Conservation (phyloP, 2,888 invertebrate species). For the Drosophila meridiana region DNA sequence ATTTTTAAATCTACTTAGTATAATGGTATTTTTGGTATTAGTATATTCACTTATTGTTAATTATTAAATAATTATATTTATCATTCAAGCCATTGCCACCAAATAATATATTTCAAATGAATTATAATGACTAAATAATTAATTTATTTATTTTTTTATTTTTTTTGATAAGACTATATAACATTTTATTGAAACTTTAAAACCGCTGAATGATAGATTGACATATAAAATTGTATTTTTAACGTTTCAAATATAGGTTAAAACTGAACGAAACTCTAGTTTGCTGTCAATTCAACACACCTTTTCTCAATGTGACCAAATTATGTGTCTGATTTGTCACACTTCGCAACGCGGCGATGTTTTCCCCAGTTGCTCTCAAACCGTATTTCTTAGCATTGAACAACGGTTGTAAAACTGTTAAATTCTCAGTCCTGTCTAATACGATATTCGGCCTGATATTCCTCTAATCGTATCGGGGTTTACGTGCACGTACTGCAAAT, state of each 20-base stretch:
- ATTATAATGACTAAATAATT: too few relatives aligned
- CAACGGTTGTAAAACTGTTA: conserved; percentile 7
- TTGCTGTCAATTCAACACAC: background rate
- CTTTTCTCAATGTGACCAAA: background rate
- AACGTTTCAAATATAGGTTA: background rate
- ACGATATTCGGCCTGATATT: background rate
- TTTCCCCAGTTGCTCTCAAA: background rate
- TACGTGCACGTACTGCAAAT: background rate
- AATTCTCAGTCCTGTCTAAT: background rate
- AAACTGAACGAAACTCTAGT: background rate
- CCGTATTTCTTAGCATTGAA: background rate
- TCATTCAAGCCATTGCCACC: too few relatives aligned
- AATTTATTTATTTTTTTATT: too few relatives aligned
- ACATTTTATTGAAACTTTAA: too few relatives aligned
- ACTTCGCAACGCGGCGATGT: background rate
- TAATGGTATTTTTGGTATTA: background rate
- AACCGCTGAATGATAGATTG: too few relatives aligned
- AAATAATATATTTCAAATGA: too few relatives aligned
- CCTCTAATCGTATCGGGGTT: background rate
- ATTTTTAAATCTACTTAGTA: background rate
- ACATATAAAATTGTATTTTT: too few relatives aligned
- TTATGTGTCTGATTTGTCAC: background rate
- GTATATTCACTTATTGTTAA: background rate
- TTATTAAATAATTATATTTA: background rate
- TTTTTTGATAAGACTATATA: too few relatives aligned